These are phyloP conservation scores for Drosophila triauraria DNA, from an alignment of 1,140 invertebrate species.

Conservation along the genomic window DNA sequence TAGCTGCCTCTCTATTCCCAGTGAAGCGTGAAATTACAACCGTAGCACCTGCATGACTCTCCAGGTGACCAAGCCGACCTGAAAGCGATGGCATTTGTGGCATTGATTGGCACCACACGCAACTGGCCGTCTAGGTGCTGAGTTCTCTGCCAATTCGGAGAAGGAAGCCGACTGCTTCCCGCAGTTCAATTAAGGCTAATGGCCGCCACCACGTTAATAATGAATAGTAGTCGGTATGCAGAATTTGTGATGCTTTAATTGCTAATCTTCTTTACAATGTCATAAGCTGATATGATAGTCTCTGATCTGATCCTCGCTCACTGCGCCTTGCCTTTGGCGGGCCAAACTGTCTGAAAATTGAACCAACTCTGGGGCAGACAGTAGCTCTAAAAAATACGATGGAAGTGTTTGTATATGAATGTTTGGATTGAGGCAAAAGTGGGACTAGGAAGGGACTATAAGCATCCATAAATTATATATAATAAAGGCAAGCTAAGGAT, in stretches of 20 bases:
- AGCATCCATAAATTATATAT: background rate
- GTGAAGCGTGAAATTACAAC: conserved; percentile 52
- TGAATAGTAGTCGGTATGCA: conserved; percentile 28
- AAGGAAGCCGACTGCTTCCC: conserved; percentile 17
- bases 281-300: conserved; percentile 13
- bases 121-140: conserved; percentile 42
- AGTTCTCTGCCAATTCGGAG: conserved; percentile 48
- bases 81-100: conserved; percentile 16
- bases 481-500: background rate
- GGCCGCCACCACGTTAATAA: conserved; percentile 46
- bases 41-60: conserved; percentile 32
- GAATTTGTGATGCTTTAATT: conserved; percentile 49
- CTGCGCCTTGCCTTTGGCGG: conserved; percentile 57
- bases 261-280: conserved; percentile 50
- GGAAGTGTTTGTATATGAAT: conserved; percentile 30
- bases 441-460: background rate
- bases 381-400: conserved; percentile 73
- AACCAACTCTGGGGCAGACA: conserved; percentile 72
- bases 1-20: background rate
- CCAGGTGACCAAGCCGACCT: conserved; percentile 22
- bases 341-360: conserved; percentile 75
- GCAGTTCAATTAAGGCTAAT: conserved; percentile 50
- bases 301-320: conserved; percentile 26
- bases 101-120: conserved; percentile 56
- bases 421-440: background rate